These are phyloP conservation scores for Heliconius hewitsoni DNA, from an alignment of 1,140 invertebrate genomes.

Conservation along the genomic window DNA sequence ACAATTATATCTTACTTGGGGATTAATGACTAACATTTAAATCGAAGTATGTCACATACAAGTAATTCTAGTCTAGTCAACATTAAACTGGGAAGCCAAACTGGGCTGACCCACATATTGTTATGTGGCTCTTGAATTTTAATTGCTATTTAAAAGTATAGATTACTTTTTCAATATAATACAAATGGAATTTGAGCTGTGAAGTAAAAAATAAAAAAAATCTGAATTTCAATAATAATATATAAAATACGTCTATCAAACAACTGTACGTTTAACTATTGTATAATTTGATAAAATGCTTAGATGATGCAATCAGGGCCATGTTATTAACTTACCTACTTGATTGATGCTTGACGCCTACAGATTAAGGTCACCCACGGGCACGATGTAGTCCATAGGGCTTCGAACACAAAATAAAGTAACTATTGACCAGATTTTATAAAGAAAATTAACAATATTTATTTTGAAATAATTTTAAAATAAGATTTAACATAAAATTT, in stretches of 20 bases:
- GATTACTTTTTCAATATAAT: neutral
- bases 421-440: neutral
- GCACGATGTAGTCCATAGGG: neutral
- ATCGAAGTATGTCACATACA: constrained; percentile 4
- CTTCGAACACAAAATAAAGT: neutral
- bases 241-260: neutral
- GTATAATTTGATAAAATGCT: constrained; percentile 4
- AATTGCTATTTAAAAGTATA: constrained; percentile 47
- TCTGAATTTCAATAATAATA: neutral
- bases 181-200: neutral
- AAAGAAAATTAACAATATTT: neutral
- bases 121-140: constrained; percentile 59
- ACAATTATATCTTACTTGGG: neutral
- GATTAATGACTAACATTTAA: neutral
- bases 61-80: constrained; percentile 34
- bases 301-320: constrained; percentile 22
- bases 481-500: neutral
- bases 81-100: constrained; percentile 43
- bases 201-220: neutral
- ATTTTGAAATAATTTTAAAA: neutral
- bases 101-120: constrained; percentile 57
- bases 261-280: neutral
- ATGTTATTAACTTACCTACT: constrained; percentile 20
- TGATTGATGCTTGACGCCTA: constrained; percentile 23
- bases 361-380: constrained; percentile 22